Evolutionary conservation across 2,797 vertebrate species (phyloP).

Genomic region (Megaceryle alcyon): DNA sequence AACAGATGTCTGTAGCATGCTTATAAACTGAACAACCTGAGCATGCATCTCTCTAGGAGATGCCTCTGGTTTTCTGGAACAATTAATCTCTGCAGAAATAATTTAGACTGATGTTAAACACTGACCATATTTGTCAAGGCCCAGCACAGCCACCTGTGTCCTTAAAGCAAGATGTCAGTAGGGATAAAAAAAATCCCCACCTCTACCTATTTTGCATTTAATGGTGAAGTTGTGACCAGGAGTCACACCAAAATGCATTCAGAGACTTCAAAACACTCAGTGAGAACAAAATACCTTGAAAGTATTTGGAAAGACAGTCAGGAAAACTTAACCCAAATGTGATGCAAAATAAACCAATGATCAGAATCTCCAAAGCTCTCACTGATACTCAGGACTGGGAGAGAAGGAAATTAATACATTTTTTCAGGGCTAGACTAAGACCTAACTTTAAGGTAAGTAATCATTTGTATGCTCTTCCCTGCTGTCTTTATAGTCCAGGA

Average conservation of each 20-base stretch:
- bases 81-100: not conserved
- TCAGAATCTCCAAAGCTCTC: not conserved
- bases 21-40: not conserved
- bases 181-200: not conserved
- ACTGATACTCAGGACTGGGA: not conserved
- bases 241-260: not conserved
- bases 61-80: not conserved
- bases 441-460: not conserved
- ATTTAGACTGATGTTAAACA: not conserved
- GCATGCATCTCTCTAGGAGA: not conserved
- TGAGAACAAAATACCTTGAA: not conserved
- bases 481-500: not conserved
- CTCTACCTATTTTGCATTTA: not conserved
- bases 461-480: not conserved
- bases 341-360: not conserved
- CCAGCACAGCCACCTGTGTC: not conserved
- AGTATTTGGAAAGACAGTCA: not conserved
- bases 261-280: not conserved
- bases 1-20: not conserved
- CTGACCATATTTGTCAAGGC: not conserved
- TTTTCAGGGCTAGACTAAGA: not conserved
- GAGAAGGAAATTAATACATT: not conserved
- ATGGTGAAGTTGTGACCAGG: not conserved
- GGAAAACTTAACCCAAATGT: not conserved
- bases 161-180: not conserved